phyloP scores from a whole-genome alignment of 2,888 invertebrate species.

The Mesoligia furuncula region DNA sequence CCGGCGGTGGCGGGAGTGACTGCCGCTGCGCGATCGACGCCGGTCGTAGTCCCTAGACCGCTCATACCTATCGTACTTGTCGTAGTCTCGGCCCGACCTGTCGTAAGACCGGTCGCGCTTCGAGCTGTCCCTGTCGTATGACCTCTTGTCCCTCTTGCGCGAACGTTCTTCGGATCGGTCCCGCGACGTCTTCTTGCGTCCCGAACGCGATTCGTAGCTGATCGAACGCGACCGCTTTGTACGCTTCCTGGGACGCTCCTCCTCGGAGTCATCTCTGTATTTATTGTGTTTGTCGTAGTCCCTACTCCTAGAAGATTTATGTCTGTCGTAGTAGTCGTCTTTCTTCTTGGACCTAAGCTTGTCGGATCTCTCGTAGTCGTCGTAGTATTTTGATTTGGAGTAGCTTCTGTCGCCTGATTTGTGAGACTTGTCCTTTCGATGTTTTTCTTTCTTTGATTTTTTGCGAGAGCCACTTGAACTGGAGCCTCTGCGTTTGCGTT shows the following conservation, averaged over 20 bases:
- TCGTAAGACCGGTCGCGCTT: constrained; percentile 71
- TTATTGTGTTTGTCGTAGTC: constrained; percentile 77
- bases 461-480: constrained; percentile 79
- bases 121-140: constrained; percentile 77
- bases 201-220: constrained; percentile 82
- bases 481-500: constrained; percentile 82
- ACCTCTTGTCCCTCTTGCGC: constrained; percentile 76
- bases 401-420: constrained; percentile 76
- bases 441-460: constrained; percentile 79
- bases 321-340: constrained; percentile 80
- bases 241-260: constrained; percentile 81
- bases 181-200: constrained; percentile 72
- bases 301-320: constrained; percentile 78
- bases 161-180: constrained; percentile 77
- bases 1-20: constrained; percentile 83
- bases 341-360: constrained; percentile 76
- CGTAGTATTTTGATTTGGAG: constrained; percentile 76
- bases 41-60: constrained; percentile 85
- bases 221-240: constrained; percentile 81
- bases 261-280: constrained; percentile 84
- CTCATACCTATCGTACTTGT: constrained; percentile 87
- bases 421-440: constrained; percentile 75
- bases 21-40: constrained; percentile 82
- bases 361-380: constrained; percentile 77
- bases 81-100: constrained; percentile 71